A percentile compares a stretch with the other conserved stretches of the same genome.
Evolutionary conservation across 2,797 vertebrate genomes (phyloP).

Genomic region (Clarias pachynema): DNA sequence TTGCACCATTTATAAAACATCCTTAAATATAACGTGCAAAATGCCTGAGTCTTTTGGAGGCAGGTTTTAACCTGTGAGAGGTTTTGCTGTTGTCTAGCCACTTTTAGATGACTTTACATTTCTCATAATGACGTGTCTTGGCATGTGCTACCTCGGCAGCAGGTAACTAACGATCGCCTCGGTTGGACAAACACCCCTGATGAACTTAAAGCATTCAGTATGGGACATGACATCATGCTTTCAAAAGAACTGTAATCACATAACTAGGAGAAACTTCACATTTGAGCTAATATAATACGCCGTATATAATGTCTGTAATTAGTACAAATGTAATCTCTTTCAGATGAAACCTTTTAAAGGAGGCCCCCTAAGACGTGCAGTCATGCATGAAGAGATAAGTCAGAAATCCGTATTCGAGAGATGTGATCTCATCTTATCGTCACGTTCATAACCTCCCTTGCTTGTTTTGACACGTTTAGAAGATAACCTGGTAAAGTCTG

Average conservation of each 20-base stretch:
- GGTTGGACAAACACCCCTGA: constrained; percentile 10
- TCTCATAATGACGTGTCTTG: constrained; percentile 19
- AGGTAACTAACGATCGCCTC: constrained; percentile 4
- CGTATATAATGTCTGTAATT: neutral
- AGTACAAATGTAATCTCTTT: neutral
- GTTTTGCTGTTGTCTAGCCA: constrained; percentile 25
- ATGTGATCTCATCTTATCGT: constrained; percentile 34
- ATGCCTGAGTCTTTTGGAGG: neutral
- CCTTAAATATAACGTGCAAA: constrained; percentile 8
- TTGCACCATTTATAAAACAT: neutral
- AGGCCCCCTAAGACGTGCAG: neutral
- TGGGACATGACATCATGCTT: neutral
- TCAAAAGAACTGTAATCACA: neutral
- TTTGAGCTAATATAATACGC: neutral
- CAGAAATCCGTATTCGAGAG: constrained; percentile 36
- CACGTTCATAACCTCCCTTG: constrained; percentile 17
- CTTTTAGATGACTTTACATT: constrained; percentile 4
- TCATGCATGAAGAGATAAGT: constrained; percentile 15
- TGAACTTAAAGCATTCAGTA: neutral
- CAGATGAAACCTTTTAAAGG: neutral
- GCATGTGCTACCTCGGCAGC: neutral
- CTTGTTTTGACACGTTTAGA: constrained; percentile 49
- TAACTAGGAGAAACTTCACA: neutral
- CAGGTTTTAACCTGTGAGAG: constrained; percentile 32
- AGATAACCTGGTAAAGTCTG: constrained; percentile 43